A percentile compares a stretch with the other conserved stretches of the same genome.
phyloP scores from a whole-genome alignment of 2,888 invertebrate genomes.

The Calliphora vomitoria region DNA sequence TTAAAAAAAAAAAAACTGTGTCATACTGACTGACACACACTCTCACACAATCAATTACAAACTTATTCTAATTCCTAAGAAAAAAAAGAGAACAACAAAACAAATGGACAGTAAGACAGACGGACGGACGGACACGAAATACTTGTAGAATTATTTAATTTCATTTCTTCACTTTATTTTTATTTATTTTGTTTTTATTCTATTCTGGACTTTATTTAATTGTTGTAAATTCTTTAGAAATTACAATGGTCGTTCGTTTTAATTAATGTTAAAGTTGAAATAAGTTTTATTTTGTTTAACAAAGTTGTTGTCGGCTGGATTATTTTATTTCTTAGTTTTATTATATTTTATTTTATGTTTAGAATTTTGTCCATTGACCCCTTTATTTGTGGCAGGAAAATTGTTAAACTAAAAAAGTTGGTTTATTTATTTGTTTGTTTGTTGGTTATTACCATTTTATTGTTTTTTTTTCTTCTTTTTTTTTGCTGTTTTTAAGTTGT shows the following conservation, averaged over 20 bases:
- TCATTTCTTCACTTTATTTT: slow-evolving; percentile 50
- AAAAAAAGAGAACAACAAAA: slow-evolving; percentile 9
- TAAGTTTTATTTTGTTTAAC: slow-evolving; percentile 48
- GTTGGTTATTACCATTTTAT: slow-evolving; percentile 40
- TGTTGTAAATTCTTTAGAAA: slow-evolving; percentile 69
- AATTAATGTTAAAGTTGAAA: slow-evolving; percentile 70
- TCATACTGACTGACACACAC: slow-evolving; percentile 40
- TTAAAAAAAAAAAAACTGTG: slow-evolving; percentile 43
- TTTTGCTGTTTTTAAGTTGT: slow-evolving; percentile 14
- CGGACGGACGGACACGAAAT: slow-evolving; percentile 23
- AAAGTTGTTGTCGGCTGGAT: slow-evolving; percentile 8
- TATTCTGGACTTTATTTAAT: slow-evolving; percentile 57
- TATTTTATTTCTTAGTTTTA: slow-evolving; percentile 26
- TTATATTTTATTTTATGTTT: slow-evolving; percentile 31
- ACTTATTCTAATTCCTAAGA: slow-evolving; percentile 50
- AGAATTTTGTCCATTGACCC: slow-evolving; percentile 68
- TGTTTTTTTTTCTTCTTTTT: slow-evolving; percentile 21
- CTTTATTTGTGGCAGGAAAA: slow-evolving; percentile 59
- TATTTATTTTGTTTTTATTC: background rate
- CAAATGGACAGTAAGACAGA: background rate
- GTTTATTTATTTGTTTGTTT: slow-evolving; percentile 24
- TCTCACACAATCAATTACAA: background rate
- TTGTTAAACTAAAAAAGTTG: slow-evolving; percentile 43
- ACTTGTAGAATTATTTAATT: slow-evolving; percentile 39
- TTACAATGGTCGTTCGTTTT: slow-evolving; percentile 63